phyloP scores from a whole-genome alignment of 2,888 invertebrate genomes.

The Heliconius erato region DNA sequence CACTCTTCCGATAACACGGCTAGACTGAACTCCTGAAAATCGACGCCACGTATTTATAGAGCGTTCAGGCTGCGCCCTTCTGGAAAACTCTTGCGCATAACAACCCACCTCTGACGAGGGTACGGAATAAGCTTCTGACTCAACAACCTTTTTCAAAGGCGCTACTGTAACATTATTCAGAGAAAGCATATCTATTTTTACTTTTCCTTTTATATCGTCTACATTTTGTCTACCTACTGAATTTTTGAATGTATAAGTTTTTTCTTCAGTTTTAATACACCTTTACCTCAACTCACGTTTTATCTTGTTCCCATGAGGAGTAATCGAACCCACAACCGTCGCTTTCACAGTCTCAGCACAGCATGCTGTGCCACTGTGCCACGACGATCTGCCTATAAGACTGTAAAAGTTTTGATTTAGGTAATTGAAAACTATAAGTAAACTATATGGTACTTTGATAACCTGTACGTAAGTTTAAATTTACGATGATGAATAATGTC shows the following conservation, averaged over 20 bases:
- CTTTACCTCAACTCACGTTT: no score
- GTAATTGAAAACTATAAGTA: no score
- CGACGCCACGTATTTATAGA: constrained; percentile 81
- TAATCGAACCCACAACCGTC: no score
- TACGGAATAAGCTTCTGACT: constrained; percentile 78
- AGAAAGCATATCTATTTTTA: constrained; percentile 10
- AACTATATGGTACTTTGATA: no score
- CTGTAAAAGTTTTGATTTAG: no score
- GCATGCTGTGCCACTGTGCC: no score
- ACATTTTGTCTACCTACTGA: not conserved
- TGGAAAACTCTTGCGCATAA: constrained; percentile 77
- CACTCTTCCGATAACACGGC: constrained; percentile 72
- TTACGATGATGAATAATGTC: not conserved
- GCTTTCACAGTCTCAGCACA: no score
- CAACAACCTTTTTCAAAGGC: constrained; percentile 66
- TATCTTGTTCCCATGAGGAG: no score
- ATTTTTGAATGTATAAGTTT: not conserved
- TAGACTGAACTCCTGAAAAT: constrained; percentile 83
- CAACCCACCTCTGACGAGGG: constrained; percentile 66
- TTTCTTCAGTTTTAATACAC: no score
- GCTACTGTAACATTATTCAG: constrained; percentile 46
- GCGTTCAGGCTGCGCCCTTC: constrained; percentile 78
- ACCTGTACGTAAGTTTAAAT: not conserved
- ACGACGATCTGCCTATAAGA: no score
- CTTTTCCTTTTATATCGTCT: not conserved